These are phyloP conservation scores for Drosophila azteca DNA, from an alignment of 1,140 invertebrate genomes.

Conservation along the genomic window DNA sequence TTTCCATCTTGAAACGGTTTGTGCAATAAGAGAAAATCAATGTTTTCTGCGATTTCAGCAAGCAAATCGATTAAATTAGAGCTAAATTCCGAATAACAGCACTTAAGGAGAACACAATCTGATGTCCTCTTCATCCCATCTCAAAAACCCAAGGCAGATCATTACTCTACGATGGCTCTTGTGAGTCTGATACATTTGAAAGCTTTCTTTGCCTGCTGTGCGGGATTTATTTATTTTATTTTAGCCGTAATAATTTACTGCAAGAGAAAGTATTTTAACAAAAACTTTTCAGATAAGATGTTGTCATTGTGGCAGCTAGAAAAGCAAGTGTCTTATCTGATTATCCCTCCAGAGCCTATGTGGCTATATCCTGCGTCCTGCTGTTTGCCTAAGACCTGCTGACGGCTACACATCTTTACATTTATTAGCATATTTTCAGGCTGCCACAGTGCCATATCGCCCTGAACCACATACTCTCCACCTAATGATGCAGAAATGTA, in stretches of 20 bases:
- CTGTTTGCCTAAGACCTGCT: constrained; percentile 36
- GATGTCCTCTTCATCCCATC: too few relatives aligned
- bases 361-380: constrained; percentile 13
- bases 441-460: neutral
- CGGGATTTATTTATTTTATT: neutral
- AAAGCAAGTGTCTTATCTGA: constrained; percentile 32
- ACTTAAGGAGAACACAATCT: too few relatives aligned
- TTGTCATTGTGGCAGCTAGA: constrained; percentile 24
- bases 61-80: neutral
- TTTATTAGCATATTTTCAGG: constrained; percentile 36
- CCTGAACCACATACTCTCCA: constrained; percentile 10
- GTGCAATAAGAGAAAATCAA: too few relatives aligned
- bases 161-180: too few relatives aligned
- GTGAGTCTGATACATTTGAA: neutral
- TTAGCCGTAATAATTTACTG: constrained; percentile 20
- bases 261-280: neutral
- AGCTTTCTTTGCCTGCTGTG: too few relatives aligned
- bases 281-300: constrained; percentile 3
- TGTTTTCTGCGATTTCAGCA: too few relatives aligned
- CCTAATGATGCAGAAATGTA: constrained; percentile 52
- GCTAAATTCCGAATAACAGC: too few relatives aligned
- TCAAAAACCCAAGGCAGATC: too few relatives aligned
- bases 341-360: neutral
- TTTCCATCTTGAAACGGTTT: too few relatives aligned
- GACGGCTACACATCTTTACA: constrained; percentile 30